phyloP scores from a whole-genome alignment of 2,888 invertebrate species.

The Agriotes lineatus region DNA sequence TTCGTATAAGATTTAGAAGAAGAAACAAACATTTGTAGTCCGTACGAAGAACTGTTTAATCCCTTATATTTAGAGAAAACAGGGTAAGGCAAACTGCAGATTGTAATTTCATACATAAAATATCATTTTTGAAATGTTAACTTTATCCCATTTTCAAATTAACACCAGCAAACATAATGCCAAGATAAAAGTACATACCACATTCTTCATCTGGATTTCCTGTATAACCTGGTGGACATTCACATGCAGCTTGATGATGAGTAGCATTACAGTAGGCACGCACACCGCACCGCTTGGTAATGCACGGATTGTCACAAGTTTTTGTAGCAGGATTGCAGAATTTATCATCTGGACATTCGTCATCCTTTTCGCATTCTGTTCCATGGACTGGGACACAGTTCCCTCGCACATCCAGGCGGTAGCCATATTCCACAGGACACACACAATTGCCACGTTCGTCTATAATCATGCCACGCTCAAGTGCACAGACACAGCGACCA shows the following conservation, averaged over 20 bases:
- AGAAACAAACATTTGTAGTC: too few species aligned
- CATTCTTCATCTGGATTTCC: constrained; percentile 84
- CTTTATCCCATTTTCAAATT: background rate
- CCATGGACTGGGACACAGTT: constrained; percentile 71
- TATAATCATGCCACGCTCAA: constrained; percentile 81
- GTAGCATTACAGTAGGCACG: constrained; percentile 84
- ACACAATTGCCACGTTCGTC: constrained; percentile 84
- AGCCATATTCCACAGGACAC: constrained; percentile 78
- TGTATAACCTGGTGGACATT: constrained; percentile 81
- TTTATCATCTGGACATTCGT: constrained; percentile 82
- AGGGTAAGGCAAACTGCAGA: too few species aligned
- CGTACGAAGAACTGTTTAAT: too few species aligned
- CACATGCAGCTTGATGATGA: constrained; percentile 82
- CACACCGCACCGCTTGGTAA: constrained; percentile 78
- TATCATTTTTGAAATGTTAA: too few species aligned
- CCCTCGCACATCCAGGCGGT: constrained; percentile 72
- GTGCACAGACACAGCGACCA: constrained; percentile 86
- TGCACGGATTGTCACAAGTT: constrained; percentile 86
- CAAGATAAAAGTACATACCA: constrained; percentile 67
- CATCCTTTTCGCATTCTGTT: constrained; percentile 76
- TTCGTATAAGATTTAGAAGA: too few species aligned
- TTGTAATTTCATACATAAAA: too few species aligned
- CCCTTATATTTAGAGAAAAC: too few species aligned
- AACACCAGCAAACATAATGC: background rate
- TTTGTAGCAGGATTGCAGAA: constrained; percentile 79